Evolutionary conservation across 2,113 vertebrate species (phyloP), one percentile per base, ranked within the genome.

Genomic region (Nesogale talazaci): DNA sequence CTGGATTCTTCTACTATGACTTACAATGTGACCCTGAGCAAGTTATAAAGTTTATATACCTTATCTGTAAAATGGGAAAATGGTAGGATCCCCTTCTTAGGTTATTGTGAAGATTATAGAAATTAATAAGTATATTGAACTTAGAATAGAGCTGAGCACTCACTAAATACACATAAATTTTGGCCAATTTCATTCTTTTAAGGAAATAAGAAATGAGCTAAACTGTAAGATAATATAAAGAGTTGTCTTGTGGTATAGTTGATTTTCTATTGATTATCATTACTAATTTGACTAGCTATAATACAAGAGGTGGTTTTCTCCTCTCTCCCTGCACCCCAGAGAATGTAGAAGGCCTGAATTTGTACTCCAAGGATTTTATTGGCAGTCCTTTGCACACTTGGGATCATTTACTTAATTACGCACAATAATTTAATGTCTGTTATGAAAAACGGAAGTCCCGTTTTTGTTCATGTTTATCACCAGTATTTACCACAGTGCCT

Each of bases 181-280:
- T 72, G 86, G 27, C 46, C 91, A 3, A 46, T 78, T 83, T 94
- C 40, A 84, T 74, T 89, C 65, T 85, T 1, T 20, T 56, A 29
- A 61, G 38, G 57, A 85, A 90, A 63, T 78, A 52, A 16, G 69
- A 36, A 16, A 90, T 85, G 77, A 81, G 25, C 19, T 86, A 52
- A 88, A 31, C 42, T 56, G 10, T 7, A 52, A 38, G 63, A 79
- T 65, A 38, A 76, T 80, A 16, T 56, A 75, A 83, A 76, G 59
- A 63, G 1, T 11, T 69, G 88, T 20, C 57, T 67, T 61, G 38
- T 72, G 19, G 3, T 88, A 75, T 11, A 83, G 59, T 46, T 89
- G 70, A 63, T 77, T 91, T 92, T 86, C 31, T 91, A n/a, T 20
- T 59, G 57, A 80, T 92, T 88, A 23, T 52, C 23, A 23, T 67